Base-by-base conservation (phyloP, 2,888 invertebrate species). In the Orchesella flavescens region DNA sequence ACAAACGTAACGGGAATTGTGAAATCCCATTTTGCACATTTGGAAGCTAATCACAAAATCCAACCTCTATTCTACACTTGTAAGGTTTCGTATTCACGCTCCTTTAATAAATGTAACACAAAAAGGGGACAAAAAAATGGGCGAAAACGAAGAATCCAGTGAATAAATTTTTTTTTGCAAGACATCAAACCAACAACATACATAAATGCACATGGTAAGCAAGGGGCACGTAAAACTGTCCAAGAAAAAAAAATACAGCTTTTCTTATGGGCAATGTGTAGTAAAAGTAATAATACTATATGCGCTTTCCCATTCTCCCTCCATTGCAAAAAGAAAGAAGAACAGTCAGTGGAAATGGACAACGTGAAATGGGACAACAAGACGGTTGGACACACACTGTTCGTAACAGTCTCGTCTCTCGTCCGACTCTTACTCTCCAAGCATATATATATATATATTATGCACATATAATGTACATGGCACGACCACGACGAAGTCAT, bases 151-250 rank as follows among this genome's bases (percentile, higher is more conserved):
- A 55, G 66, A 69, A 49, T 49, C 63, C 53, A 78, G 17, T 49
- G 13, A 43, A 69, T 49, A 49, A 69, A 55, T 69, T 71, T 34
- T 34, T 34, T 34, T 34, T 63, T 77, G 12, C 46, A 15, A 46
- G 53, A 78, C 71, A 71, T 72, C 72, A 79, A 53, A 44, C 43
- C 43, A 34, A 65, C 79, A 79, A 65, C 79, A 79, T 78, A 49
- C 63, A 78, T 72, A 75, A 76, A 76, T 61, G 82, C 76, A 75
- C 81, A 82, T 82, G 63, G 82, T 24, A 71, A 76, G 68, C 82
- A 69, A 72, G 82, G 82, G 82, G 74, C 82, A 82, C 82, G 82
- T 82, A 82, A 82, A 82, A 59, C 82, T 82, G 82, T 82, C 82
- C 72, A 71, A 57, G 21, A 49, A 53, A 55, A 71, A 78, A 69